Conservation (phyloP, 2,113 vertebrate species). For the Pholis gunnellus region DNA sequence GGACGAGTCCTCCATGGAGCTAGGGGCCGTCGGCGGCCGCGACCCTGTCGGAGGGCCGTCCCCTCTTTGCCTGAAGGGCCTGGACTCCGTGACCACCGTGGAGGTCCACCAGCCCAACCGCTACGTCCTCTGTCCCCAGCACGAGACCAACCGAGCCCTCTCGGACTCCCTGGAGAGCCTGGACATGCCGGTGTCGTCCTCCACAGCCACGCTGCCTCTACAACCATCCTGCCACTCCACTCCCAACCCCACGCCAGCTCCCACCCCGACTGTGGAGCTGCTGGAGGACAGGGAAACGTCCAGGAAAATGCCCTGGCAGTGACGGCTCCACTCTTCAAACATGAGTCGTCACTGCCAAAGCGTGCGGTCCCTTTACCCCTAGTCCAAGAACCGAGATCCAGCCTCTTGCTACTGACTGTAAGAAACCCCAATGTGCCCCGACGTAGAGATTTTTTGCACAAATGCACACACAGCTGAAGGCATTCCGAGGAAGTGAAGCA, state of each 20-base stretch:
- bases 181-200: slow-evolving; percentile 68
- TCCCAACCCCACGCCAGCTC: slow-evolving; percentile 52
- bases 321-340: slow-evolving; percentile 1
- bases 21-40: slow-evolving; percentile 82
- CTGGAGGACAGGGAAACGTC: slow-evolving; percentile 69
- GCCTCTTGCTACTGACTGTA: slow-evolving; percentile 42
- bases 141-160: slow-evolving; percentile 77
- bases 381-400: slow-evolving; percentile 23
- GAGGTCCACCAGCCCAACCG: slow-evolving; percentile 87
- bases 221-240: slow-evolving; percentile 66
- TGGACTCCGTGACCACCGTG: slow-evolving; percentile 83
- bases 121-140: slow-evolving; percentile 91
- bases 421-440: slow-evolving; percentile 31
- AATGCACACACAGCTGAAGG: slow-evolving; percentile 29
- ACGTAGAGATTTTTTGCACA: slow-evolving; percentile 56
- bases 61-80: slow-evolving; percentile 79
- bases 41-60: slow-evolving; percentile 71
- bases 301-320: slow-evolving; percentile 78
- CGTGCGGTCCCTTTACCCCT: slow-evolving; percentile 17
- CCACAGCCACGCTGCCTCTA: slow-evolving; percentile 69
- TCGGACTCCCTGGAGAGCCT: slow-evolving; percentile 81
- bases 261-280: slow-evolving; percentile 53
- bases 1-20: slow-evolving; percentile 85
- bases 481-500: slow-evolving; percentile 57
- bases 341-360: slow-evolving; percentile 40